Base-by-base conservation (phyloP, 2,888 invertebrate genomes). In the Catocala fraxini region DNA sequence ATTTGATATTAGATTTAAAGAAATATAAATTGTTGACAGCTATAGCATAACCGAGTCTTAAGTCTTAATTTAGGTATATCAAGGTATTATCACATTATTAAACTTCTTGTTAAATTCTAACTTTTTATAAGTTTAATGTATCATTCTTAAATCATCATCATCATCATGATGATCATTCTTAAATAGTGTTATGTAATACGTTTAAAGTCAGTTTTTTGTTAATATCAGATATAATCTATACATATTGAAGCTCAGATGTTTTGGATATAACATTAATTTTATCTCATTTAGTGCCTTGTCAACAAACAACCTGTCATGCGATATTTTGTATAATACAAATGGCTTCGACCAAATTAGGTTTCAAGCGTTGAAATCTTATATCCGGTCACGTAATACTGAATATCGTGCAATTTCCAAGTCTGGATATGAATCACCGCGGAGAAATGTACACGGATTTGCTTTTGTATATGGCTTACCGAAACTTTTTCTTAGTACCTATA, bases 321-420 rank as follows among this genome's bases (percentile, higher is more conserved):
- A 51, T 51, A 57, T 35, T 51, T 39, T 45, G 9, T 45, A 15
- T 9, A 51, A 13, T 45, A 34, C 48, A 55, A 64, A 47, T 63
- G 35, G 59, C 51, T 59, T 9, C 49, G 12, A 53, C 59, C 39
- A 63, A 57, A 63, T 70, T 59, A 56, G 61, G 61, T 54, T 52
- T 58, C 41, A 47, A 49, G 34, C 13, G 53, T 58, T 59, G 60
- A 68, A 59, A 66, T 59, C 11, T 66, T 56, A 56, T 59, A 68
- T 76, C 75, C 70, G 78, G 65, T 62, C 63, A 66, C 72, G 75
- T 74, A 74, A 75, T 63, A 25, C 13, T 51, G 54, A 46, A 60
- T 59, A 55, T 65, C 51, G 54, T 39, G 15, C 51, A 70, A 62
- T 59, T 63, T 63, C 51, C 63, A 57, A 65, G 62, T 61, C 47